phyloP scores from a whole-genome alignment of 2,113 vertebrate species.

The Nansenia antarctica region DNA sequence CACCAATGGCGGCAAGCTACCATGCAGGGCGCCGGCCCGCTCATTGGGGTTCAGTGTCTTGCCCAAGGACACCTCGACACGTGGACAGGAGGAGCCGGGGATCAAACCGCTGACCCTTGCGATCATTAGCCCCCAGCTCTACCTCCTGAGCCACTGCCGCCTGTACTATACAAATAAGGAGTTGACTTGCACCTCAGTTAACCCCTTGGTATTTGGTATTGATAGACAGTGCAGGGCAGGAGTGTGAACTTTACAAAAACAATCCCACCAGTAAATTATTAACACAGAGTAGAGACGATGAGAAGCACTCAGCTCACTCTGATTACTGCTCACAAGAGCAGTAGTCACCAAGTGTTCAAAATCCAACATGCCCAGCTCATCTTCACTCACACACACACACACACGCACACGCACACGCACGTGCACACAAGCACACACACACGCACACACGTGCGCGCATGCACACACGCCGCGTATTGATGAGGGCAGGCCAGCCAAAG shows the following conservation, averaged over 20 bases:
- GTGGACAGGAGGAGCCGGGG: too few relatives aligned
- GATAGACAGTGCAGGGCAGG: background rate
- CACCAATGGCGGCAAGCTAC: too few relatives aligned
- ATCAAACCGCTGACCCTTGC: too few relatives aligned
- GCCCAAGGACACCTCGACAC: too few relatives aligned
- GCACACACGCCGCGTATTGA: constrained; percentile 14
- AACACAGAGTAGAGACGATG: background rate
- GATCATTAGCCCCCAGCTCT: too few relatives aligned
- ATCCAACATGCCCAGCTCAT: too few relatives aligned
- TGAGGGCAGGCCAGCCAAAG: constrained; percentile 29
- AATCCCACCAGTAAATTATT: background rate
- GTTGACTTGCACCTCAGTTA: constrained; percentile 1
- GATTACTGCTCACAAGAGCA: too few relatives aligned
- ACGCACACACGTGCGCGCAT: background rate
- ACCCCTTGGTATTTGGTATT: constrained; percentile 17
- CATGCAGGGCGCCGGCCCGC: too few relatives aligned
- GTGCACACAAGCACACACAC: background rate
- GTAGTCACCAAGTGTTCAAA: too few relatives aligned
- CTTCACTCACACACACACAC: background rate
- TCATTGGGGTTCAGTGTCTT: too few relatives aligned
- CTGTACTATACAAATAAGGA: background rate
- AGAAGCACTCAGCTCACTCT: too few relatives aligned
- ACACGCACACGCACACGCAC: background rate
- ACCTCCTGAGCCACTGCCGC: too few relatives aligned
- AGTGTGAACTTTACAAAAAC: background rate